Evolutionary conservation across 2,113 vertebrate species (phyloP), one percentile per base, ranked within the genome.

Genomic region (Meles meles): DNA sequence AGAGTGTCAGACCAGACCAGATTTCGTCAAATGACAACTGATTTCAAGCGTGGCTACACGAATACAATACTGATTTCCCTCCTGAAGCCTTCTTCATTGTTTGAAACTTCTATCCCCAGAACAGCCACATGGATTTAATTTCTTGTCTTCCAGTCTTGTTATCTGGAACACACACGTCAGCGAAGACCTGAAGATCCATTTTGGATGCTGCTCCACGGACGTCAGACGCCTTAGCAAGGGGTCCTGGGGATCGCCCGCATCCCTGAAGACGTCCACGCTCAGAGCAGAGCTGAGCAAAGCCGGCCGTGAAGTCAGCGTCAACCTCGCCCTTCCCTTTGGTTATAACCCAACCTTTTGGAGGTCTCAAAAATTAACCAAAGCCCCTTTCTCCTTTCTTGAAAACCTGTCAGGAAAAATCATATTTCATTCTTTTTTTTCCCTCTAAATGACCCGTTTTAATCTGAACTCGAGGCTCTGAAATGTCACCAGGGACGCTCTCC

Each of bases 181-280:
- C 20, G 37, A 79, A 79, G 88, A 63, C 79, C 1, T n/a, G 7
- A 21, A 80, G 59, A 13, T 12, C 25, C 42, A 0, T 55, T 82
- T 57, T 39, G 23, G 44, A 27, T 34, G 65, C 14, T 5, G 0
- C 1, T 7, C 31, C 18, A 1, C 0, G 2, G 63, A 17, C 4
- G 4, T 11, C 0, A 29, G 63, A 27, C 29, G 42, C 59, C 61
- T 57, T 31, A 2, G 18, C 13, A 7, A 25, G 44, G 34, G 14
- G 25, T 25, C 31, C n/a, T 14, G 20, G 0, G 7, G 39, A 29
- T 10, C 3, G 4, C 14, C 4, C 29, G 4, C 39, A 34, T 4
- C 12, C n/a, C n/a, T 0, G 31, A 63, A 18, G 44, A 59, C 10
- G 1, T 25, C 9, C 7, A 14, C 39, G 21, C 7, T 59, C 37